Percentiles rank a stretch among this genome's conserved stretches.
Conservation (phyloP, 2,113 vertebrate genomes). For the Phylloscopus whistleri region DNA sequence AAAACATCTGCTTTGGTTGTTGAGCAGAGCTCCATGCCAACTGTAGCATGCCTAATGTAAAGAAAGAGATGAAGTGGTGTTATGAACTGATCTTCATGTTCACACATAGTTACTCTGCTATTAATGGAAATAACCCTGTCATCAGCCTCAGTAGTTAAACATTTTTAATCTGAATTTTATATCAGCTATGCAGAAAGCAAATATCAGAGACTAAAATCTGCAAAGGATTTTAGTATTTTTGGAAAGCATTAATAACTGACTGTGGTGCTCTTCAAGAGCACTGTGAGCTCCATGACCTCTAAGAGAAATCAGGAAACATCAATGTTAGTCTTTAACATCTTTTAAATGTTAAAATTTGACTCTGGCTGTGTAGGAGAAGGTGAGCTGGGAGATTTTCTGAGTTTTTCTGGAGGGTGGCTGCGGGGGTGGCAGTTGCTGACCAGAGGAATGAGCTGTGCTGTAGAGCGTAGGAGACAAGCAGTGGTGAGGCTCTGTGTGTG, state of each 20-base stretch:
- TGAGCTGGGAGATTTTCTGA: background rate
- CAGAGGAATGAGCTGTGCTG: background rate
- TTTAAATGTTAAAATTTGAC: background rate
- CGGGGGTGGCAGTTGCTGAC: background rate
- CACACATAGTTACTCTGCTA: background rate
- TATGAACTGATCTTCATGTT: background rate
- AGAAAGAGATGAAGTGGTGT: background rate
- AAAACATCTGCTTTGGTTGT: conserved; percentile 19
- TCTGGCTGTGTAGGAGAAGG: background rate
- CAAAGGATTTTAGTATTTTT: background rate
- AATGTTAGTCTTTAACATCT: background rate
- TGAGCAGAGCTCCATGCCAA: background rate
- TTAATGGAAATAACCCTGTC: conserved; percentile 18
- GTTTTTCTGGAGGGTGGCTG: background rate
- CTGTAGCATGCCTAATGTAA: conserved; percentile 15
- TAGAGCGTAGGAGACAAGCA: rapidly evolving
- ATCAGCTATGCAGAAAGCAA: background rate
- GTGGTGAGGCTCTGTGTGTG: background rate
- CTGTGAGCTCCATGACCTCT: background rate
- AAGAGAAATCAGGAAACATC: background rate
- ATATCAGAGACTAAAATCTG: background rate
- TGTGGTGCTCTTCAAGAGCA: background rate
- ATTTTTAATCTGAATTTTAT: background rate
- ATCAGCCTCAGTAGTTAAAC: background rate
- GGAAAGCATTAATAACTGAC: background rate